Evolutionary conservation across 2,797 vertebrate genomes (phyloP), one percentile per base, ranked within the genome.

Genomic region (Tenualosa ilisha): DNA sequence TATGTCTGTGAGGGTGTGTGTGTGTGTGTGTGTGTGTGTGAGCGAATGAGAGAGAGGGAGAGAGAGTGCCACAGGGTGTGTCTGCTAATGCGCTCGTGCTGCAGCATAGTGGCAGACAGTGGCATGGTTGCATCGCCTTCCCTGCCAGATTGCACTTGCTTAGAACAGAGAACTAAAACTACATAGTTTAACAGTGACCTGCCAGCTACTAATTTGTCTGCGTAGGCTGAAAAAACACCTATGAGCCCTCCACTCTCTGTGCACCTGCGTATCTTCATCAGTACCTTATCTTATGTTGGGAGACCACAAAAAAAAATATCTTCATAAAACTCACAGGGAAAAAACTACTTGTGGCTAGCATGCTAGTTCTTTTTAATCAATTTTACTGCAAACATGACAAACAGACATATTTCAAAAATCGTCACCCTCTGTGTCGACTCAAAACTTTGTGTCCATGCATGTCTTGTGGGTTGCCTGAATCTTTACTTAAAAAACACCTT

Each of bases 91-190:
- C 37, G 37, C 68, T 75, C 0, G 5, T 75, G 37, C 68, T 75
- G 68, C 68, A 75, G 68, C 68, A 43, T 75, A 43, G 68, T 75
- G 68, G 68, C 40, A 75, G 68, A 2, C 63, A 68, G 63, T 68
- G 68, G 68, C 68, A 75, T 75, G 68, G 68, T 75, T 40, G 65
- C 65, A 6, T n/a, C 63, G 61, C 26, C 65, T 20, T 40, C 65
- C 3, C 26, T 37, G 65, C 26, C 13, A 12, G 26, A 72, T 24
- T 72, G 26, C 15, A 6, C 26, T 72, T 72, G 26, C 26, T 72
- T 24, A 8, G 26, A 24, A 72, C 26, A 37, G 65, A 3, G 9
- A 4, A 37, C 37, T 43, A 40, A 43, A 3, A 43, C 68, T 43
- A 17, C 15, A 40, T 12, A 7, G 37, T 17, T 75, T 17, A 75